Base-by-base conservation (phyloP, 2,113 vertebrate genomes). In the Micronycteris hirsuta region DNA sequence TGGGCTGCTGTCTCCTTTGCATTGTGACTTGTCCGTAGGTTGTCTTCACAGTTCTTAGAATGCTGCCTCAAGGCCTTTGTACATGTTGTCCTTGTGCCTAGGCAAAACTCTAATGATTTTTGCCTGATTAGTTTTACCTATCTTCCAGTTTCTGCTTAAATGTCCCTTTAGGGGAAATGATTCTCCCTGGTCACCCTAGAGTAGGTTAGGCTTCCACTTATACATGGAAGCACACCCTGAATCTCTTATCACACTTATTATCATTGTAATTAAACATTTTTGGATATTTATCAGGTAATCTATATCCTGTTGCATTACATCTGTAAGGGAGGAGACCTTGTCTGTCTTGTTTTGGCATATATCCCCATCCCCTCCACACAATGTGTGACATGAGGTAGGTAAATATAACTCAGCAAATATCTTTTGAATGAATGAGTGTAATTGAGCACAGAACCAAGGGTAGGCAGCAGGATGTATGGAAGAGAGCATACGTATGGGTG, bases 211-310 rank as follows among this genome's bases (percentile, higher is more conserved):
- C 70, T 93, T 96, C 31, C 0, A 14, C 80, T 96, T 90, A 45
- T 58, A 81, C 7, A 36, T 61, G 38, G 76, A 68, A 47, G 43
- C 9, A 41, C 76, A 86, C n/a, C 24, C 24, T 93, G 63, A 89
- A 67, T 94, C 41, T 94, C 91, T 76, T 77, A 84, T 90, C 91
- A 78, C 26, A 81, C n/a, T 92, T 92, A 89, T 3, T 68, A 82
- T 89, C 88, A 14, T 89, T 89, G 47, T 80, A 86, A 93, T 91
- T 86, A 92, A 74, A 52, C 11, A 45, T 67, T 61, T 33, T 89
- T 70, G 43, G 19, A n/a, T 96, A 81, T 65, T 93, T 91, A 89
- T 45, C 86, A 86, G 45, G 9, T 82, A 91, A 38, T 86, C 24
- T 70, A 8, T 91, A 88, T 76, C 24, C 52, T 93, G 38, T 94